These are phyloP conservation scores for Meghimatium bilineatum DNA, from an alignment of 2,888 invertebrate genomes.

Conservation along the genomic window DNA sequence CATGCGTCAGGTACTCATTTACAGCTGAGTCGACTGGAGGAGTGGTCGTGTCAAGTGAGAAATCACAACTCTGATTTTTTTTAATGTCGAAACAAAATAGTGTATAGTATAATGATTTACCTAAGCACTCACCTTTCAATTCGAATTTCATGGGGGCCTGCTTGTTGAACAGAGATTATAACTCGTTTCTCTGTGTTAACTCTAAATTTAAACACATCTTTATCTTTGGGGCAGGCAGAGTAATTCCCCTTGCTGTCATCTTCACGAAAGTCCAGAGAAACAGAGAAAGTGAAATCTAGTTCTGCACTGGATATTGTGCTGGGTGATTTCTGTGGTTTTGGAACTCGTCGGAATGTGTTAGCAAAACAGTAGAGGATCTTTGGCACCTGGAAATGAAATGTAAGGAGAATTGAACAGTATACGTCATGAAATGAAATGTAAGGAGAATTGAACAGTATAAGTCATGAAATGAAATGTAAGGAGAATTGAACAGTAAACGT, in stretches of 20 bases:
- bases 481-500: too few relatives aligned
- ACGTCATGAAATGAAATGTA: too few relatives aligned
- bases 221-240: conserved; percentile 86
- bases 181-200: conserved; percentile 91
- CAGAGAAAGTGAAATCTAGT: conserved; percentile 89
- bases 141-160: conserved; percentile 81
- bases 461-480: too few relatives aligned
- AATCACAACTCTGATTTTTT: too few relatives aligned
- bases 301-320: conserved; percentile 54
- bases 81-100: too few relatives aligned
- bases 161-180: conserved; percentile 86
- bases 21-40: too few relatives aligned
- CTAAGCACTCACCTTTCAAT: conserved; percentile 82
- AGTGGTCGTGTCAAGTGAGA: too few relatives aligned
- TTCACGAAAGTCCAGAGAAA: conserved; percentile 89
- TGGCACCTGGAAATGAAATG: conserved; percentile 77
- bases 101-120: too few relatives aligned
- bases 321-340: conserved; percentile 75
- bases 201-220: conserved; percentile 81
- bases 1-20: too few relatives aligned
- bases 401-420: too few relatives aligned
- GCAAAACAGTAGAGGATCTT: conserved; percentile 86
- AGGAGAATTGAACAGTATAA: too few relatives aligned
- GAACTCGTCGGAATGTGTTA: conserved; percentile 93
- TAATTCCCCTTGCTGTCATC: conserved; percentile 79